phyloP scores from a whole-genome alignment of 1,140 invertebrate species.

The Vanessa tameamea region DNA sequence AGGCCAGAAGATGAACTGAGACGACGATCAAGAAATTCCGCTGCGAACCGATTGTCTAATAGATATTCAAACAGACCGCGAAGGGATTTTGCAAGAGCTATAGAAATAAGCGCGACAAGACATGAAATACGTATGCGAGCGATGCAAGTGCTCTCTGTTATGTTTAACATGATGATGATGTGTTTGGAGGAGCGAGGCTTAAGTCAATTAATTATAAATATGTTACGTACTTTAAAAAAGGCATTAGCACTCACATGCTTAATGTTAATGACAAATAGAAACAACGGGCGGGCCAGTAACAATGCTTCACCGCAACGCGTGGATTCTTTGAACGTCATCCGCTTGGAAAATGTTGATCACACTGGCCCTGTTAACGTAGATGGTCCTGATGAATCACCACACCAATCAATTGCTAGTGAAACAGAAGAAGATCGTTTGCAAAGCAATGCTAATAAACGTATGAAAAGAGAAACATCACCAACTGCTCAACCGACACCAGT shows the following conservation, averaged over 20 bases:
- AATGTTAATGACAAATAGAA: constrained; percentile 72
- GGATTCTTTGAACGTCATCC: constrained; percentile 59
- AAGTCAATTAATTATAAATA: constrained; percentile 73
- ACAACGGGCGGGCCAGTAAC: constrained; percentile 44
- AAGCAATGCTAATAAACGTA: constrained; percentile 34
- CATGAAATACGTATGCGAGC: constrained; percentile 76
- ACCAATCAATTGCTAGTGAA: constrained; percentile 38
- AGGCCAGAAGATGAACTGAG: constrained; percentile 61
- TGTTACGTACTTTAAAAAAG: constrained; percentile 74
- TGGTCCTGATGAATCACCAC: constrained; percentile 55
- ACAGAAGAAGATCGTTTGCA: constrained; percentile 43
- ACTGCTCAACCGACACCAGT: constrained; percentile 23
- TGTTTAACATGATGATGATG: constrained; percentile 80
- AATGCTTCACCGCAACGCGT: constrained; percentile 49
- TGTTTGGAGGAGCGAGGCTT: constrained; percentile 73
- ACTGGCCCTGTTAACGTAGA: constrained; percentile 66
- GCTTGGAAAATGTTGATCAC: constrained; percentile 66
- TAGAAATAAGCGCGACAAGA: constrained; percentile 71
- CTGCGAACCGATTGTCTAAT: constrained; percentile 53
- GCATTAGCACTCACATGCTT: constrained; percentile 75
- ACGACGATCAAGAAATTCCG: constrained; percentile 52
- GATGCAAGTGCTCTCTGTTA: constrained; percentile 74
- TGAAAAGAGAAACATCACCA: constrained; percentile 30
- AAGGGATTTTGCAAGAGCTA: constrained; percentile 58
- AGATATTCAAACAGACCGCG: constrained; percentile 56